Evolutionary conservation across 1,140 invertebrate species (phyloP).

Genomic region (Aphaenogaster floridana): DNA sequence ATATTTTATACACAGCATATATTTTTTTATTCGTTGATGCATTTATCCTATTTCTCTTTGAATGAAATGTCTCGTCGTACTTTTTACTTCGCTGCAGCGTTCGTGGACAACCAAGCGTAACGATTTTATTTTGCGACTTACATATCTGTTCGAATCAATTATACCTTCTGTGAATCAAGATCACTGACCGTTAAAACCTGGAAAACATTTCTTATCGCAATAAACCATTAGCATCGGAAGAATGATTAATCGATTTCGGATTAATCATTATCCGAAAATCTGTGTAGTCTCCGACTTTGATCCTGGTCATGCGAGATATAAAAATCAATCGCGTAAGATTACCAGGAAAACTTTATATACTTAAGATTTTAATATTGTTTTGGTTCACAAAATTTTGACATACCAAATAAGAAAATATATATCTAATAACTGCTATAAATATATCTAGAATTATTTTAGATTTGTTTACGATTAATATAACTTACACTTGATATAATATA

Average conservation of each 20-base stretch:
- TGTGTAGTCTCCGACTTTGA: conserved; percentile 38
- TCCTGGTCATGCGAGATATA: not conserved
- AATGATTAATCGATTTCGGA: conserved; percentile 24
- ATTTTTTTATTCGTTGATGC: not conserved
- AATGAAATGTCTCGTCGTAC: conserved; percentile 7
- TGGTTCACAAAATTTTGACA: not conserved
- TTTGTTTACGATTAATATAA: not conserved
- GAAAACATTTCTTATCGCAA: conserved; percentile 45
- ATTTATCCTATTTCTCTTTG: not conserved
- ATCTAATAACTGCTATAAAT: not conserved
- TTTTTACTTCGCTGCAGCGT: not conserved
- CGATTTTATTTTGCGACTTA: conserved; percentile 26
- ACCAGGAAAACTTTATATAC: conserved; percentile 18
- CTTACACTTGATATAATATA: not conserved
- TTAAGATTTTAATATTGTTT: not conserved
- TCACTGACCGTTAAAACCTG: conserved; percentile 48
- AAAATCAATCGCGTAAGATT: conserved; percentile 16
- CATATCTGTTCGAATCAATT: not conserved
- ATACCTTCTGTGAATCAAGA: not conserved
- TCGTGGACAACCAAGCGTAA: conserved; percentile 4
- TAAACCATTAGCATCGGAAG: conserved; percentile 20
- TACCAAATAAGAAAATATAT: not conserved
- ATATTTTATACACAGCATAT: not conserved
- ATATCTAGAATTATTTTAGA: not conserved
- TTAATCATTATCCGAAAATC: conserved; percentile 44